A percentile compares a stretch with the other conserved stretches of the same genome.
These are phyloP conservation scores for Bilobella aurantiaca DNA, from an alignment of 1,140 invertebrate genomes.

Conservation along the genomic window DNA sequence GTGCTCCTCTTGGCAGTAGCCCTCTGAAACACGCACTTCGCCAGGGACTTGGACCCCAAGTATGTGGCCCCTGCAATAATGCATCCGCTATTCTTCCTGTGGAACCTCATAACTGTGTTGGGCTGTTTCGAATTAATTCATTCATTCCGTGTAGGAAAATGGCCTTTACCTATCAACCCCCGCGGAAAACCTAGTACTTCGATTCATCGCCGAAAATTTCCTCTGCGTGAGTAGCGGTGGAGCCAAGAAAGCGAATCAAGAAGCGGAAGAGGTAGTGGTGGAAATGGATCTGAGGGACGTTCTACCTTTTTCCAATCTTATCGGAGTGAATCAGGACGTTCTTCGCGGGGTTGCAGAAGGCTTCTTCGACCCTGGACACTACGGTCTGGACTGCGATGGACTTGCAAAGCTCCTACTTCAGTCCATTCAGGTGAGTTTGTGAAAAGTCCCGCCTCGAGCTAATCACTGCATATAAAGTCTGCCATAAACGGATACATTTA, in stretches of 20 bases:
- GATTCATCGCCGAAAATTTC: constrained; percentile 34
- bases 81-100: too few relatives aligned
- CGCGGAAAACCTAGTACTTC: constrained; percentile 28
- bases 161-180: constrained; percentile 33
- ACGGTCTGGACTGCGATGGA: constrained; percentile 51
- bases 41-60: constrained; percentile 34
- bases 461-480: too few relatives aligned
- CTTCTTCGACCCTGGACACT: constrained; percentile 51
- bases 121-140: too few relatives aligned
- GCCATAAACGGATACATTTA: not conserved
- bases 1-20: constrained; percentile 27
- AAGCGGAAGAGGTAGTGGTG: constrained; percentile 31
- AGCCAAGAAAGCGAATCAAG: constrained; percentile 22
- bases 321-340: constrained; percentile 38
- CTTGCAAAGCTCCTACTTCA: constrained; percentile 50
- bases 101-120: too few relatives aligned
- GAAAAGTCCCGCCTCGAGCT: too few relatives aligned
- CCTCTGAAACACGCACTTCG: constrained; percentile 27
- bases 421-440: constrained; percentile 47
- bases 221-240: constrained; percentile 21
- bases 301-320: constrained; percentile 27
- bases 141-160: too few relatives aligned
- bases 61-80: too few relatives aligned
- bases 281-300: constrained; percentile 34
- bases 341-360: constrained; percentile 49